phyloP scores from a whole-genome alignment of 2,113 vertebrate species.

The Bolborhynchus lineola region DNA sequence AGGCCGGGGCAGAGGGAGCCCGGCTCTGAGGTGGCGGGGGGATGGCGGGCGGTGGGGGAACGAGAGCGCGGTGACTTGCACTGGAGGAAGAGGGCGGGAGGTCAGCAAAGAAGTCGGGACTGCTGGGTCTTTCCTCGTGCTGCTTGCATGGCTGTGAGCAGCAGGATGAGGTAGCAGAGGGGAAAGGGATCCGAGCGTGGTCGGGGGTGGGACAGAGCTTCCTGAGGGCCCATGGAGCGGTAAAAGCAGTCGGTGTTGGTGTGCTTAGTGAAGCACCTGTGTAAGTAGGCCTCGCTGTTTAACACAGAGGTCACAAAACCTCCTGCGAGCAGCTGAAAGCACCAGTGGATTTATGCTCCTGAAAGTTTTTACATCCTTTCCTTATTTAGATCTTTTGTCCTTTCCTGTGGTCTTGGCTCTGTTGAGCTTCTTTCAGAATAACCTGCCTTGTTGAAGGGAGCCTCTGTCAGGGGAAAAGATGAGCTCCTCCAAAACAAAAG shows the following conservation, averaged over 20 bases:
- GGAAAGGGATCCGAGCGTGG: fast-evolving
- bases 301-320: neutral
- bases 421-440: neutral
- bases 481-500: neutral
- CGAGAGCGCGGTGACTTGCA: fast-evolving
- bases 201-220: fast-evolving
- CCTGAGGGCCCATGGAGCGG: fast-evolving
- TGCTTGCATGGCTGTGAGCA: fast-evolving
- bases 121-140: neutral
- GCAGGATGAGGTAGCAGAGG: neutral
- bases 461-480: neutral
- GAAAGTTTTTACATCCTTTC: neutral
- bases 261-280: neutral
- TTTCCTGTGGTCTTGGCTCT: neutral
- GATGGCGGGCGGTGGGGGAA: fast-evolving
- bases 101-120: neutral
- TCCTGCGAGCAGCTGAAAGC: neutral
- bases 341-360: neutral
- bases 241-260: neutral
- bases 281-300: neutral
- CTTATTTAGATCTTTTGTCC: neutral
- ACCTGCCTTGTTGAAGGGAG: conserved; percentile 6
- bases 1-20: neutral
- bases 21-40: fast-evolving
- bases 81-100: neutral